These are phyloP conservation scores for Nesogale talazaci DNA, from an alignment of 2,113 vertebrate genomes.

Conservation along the genomic window DNA sequence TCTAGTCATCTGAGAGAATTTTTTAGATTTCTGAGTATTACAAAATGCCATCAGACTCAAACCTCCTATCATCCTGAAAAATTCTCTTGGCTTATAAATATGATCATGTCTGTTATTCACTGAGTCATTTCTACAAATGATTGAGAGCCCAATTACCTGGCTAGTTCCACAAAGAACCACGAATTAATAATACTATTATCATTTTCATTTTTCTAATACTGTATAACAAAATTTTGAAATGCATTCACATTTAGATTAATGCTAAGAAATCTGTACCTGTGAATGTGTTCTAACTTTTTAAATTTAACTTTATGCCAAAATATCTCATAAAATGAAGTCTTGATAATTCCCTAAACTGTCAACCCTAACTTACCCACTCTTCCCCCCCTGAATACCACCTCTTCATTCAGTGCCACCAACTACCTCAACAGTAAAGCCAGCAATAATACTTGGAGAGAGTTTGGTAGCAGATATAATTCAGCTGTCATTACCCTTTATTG, in stretches of 20 bases:
- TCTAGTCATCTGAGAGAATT: neutral
- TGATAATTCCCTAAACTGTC: neutral
- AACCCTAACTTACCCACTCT: neutral
- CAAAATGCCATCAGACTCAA: neutral
- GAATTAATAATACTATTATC: neutral
- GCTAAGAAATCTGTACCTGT: neutral
- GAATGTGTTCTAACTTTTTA: neutral
- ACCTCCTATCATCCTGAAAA: conserved; percentile 1
- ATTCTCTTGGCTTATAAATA: neutral
- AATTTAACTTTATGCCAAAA: conserved; percentile 21
- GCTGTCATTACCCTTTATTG: neutral
- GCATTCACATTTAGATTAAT: neutral
- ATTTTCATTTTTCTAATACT: neutral
- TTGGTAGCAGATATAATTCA: neutral
- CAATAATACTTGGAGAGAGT: neutral
- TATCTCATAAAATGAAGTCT: neutral
- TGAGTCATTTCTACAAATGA: neutral
- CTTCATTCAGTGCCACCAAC: neutral
- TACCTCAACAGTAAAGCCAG: conserved; percentile 6
- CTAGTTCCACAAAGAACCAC: neutral
- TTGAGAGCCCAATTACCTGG: neutral
- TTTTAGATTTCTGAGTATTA: conserved; percentile 16
- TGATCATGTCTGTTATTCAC: neutral
- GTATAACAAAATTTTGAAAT: neutral
- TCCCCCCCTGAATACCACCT: neutral